phyloP scores from a whole-genome alignment of 2,113 vertebrate genomes.

The Planiliza haematocheilus region DNA sequence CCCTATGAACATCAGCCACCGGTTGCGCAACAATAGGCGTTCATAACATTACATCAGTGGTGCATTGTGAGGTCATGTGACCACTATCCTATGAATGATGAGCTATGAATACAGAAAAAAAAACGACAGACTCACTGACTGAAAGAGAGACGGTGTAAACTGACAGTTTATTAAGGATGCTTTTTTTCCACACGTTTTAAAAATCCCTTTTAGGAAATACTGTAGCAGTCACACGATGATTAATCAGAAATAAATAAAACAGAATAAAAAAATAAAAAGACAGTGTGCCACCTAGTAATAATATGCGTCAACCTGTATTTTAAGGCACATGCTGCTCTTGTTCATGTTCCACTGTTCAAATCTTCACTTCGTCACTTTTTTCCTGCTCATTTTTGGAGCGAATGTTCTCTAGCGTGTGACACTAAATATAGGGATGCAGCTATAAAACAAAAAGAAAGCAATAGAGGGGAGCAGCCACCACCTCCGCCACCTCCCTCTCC shows the following conservation, averaged over 20 bases:
- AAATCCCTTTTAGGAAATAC: neutral
- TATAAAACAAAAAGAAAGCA: neutral
- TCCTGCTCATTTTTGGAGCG: too few relatives aligned
- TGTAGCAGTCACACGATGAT: neutral
- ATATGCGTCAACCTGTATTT: too few relatives aligned
- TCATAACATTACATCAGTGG: slow-evolving; percentile 51
- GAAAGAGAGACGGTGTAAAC: slow-evolving; percentile 2
- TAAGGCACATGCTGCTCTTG: too few relatives aligned
- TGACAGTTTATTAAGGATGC: neutral
- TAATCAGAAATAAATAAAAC: too few relatives aligned
- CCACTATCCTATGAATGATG: slow-evolving; percentile 24
- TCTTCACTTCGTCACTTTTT: too few relatives aligned
- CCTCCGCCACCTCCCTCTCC: neutral
- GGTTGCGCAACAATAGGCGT: slow-evolving; percentile 20
- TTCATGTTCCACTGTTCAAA: too few relatives aligned
- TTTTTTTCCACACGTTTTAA: neutral
- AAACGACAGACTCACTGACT: neutral
- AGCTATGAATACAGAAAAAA: slow-evolving; percentile 15
- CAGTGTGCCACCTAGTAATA: too few relatives aligned
- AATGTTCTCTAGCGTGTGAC: neutral
- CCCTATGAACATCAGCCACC: neutral
- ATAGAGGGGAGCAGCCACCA: slow-evolving; percentile 7
- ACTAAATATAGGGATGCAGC: slow-evolving; percentile 54
- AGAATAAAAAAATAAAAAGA: neutral
- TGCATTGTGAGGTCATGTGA: slow-evolving; percentile 47